phyloP scores from a whole-genome alignment of 2,797 vertebrate genomes.

The Muraenolepis orangiensis region DNA sequence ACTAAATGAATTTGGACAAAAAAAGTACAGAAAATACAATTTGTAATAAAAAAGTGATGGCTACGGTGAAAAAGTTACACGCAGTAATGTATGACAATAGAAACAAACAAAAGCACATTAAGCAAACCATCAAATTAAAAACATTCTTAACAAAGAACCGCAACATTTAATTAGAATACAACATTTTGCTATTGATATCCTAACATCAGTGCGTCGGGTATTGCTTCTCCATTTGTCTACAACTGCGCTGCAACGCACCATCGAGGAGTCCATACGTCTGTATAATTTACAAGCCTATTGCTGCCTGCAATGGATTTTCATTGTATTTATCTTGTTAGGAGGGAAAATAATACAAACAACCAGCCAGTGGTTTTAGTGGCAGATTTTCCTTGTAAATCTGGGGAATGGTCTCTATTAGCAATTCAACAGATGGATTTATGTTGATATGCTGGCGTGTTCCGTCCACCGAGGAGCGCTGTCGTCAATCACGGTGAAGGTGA shows the following conservation, averaged over 20 bases:
- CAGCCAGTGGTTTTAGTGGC: background rate
- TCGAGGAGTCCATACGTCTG: slow-evolving; percentile 14
- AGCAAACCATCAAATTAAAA: background rate
- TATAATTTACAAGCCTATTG: slow-evolving; percentile 21
- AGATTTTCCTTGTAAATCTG: slow-evolving; percentile 25
- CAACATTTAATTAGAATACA: slow-evolving; percentile 1
- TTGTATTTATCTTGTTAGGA: slow-evolving; percentile 18
- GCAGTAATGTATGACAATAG: background rate
- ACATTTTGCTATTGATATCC: slow-evolving; percentile 1
- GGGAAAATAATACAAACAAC: slow-evolving; percentile 16
- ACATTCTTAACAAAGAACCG: slow-evolving; percentile 8
- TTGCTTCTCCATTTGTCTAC: slow-evolving; percentile 6
- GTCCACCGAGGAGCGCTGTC: slow-evolving; percentile 3
- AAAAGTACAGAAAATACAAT: background rate
- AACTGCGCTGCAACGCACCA: slow-evolving; percentile 1
- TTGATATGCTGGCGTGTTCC: slow-evolving; percentile 27
- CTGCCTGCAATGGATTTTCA: slow-evolving; percentile 18
- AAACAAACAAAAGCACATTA: background rate
- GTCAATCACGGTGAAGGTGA: too few species aligned
- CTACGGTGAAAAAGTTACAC: background rate
- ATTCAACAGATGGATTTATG: slow-evolving; percentile 41
- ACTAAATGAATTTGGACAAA: background rate
- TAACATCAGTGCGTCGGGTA: slow-evolving; percentile 6
- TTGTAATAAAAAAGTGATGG: background rate
- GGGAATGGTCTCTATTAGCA: slow-evolving; percentile 27